These are phyloP conservation scores for Bicyclus anynana DNA, from an alignment of 1,140 invertebrate genomes.

Conservation along the genomic window DNA sequence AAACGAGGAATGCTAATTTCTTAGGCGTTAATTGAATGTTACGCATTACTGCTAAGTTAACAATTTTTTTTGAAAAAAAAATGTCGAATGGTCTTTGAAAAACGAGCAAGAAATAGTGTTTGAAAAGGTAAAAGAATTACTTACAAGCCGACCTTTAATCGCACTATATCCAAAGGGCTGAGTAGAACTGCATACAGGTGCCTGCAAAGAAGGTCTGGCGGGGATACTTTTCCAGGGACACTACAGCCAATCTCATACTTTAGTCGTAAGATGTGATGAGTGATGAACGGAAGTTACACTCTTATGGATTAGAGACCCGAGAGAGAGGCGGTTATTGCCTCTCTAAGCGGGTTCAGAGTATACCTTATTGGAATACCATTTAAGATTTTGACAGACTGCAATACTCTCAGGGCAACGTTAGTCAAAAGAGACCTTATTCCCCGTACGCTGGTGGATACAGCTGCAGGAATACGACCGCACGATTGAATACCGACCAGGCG, in stretches of 20 bases:
- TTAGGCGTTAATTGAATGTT: slow-evolving; percentile 18
- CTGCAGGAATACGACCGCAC: slow-evolving; percentile 14
- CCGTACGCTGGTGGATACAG: slow-evolving; percentile 20
- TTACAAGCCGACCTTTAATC: slow-evolving; percentile 22
- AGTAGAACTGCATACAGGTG: slow-evolving; percentile 42
- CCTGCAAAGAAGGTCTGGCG: slow-evolving; percentile 17
- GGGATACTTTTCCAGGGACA: not conserved
- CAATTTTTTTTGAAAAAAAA: slow-evolving; percentile 16
- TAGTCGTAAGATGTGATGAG: slow-evolving; percentile 13
- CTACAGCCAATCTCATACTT: slow-evolving; percentile 12
- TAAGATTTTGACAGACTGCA: slow-evolving; percentile 20
- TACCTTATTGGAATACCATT: slow-evolving; percentile 20
- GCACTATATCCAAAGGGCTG: slow-evolving; percentile 30
- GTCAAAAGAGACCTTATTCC: slow-evolving; percentile 17
- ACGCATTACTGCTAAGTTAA: slow-evolving; percentile 16
- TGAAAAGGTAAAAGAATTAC: not conserved
- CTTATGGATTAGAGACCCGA: slow-evolving; percentile 17
- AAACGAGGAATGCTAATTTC: slow-evolving; percentile 14
- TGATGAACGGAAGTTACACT: slow-evolving; percentile 16
- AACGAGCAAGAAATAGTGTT: slow-evolving; percentile 9
- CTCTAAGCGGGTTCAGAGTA: slow-evolving; percentile 14
- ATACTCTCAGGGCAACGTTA: slow-evolving; percentile 7
- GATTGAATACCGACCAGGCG: slow-evolving; percentile 11
- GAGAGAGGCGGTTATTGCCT: slow-evolving; percentile 8
- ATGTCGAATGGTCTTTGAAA: slow-evolving; percentile 13